Evolutionary conservation across 2,113 vertebrate genomes (phyloP).

Genomic region (Sorex fumeus): DNA sequence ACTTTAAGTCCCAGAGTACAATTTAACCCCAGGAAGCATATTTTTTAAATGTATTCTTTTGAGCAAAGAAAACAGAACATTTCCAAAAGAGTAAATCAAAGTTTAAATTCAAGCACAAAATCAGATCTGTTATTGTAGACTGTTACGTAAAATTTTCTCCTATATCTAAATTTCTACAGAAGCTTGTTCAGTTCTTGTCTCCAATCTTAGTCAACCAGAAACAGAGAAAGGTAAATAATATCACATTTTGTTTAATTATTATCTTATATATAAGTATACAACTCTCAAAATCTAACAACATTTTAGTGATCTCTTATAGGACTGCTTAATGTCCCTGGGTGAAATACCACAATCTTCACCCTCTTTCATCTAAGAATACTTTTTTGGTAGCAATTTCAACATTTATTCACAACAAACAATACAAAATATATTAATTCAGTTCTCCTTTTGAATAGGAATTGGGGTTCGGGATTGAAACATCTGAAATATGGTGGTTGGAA

Average conservation of each 20-base stretch:
- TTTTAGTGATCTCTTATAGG: too few relatives aligned
- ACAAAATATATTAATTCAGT: too few relatives aligned
- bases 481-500: too few relatives aligned
- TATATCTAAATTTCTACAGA: neutral
- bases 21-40: neutral
- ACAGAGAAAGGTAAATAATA: neutral
- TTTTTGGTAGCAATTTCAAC: too few relatives aligned
- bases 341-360: too few relatives aligned
- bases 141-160: neutral
- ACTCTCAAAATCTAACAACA: too few relatives aligned
- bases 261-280: neutral
- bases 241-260: constrained; percentile 1
- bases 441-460: too few relatives aligned
- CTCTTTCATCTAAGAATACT: too few relatives aligned
- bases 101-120: constrained; percentile 16
- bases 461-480: too few relatives aligned
- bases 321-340: too few relatives aligned
- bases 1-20: neutral
- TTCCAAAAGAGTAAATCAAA: constrained; percentile 42
- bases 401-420: too few relatives aligned
- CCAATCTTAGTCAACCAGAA: neutral
- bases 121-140: neutral
- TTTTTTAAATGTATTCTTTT: neutral
- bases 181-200: neutral
- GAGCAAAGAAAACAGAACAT: neutral